Evolutionary conservation across 2,113 vertebrate species (phyloP), one percentile per base, ranked within the genome.

Genomic region (Ciconia maguari): DNA sequence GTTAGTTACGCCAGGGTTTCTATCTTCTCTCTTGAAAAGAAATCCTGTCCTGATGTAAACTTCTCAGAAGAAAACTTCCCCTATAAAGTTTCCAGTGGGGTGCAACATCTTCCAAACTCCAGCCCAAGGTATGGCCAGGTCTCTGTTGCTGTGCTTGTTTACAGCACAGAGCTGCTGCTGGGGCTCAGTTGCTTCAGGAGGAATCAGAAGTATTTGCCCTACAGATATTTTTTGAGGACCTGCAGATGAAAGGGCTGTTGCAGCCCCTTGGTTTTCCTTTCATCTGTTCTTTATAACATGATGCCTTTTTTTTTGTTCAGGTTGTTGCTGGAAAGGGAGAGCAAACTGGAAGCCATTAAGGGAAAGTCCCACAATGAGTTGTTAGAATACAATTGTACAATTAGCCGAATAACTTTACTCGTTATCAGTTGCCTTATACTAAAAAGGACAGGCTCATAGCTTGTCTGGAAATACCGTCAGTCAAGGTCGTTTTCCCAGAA

Each of bases 251-350:
- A 95, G 83, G 64, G 87, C 57, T 6, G 24, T 84, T 62, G 9
- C 57, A 84, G 49, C 70, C 81, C 64, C 83, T 91, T 20, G 13
- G 49, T 92, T 96, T 96, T 95, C 94, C 93, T 97, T 96, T 97
- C 89, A 95, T 93, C 96, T 91, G 18, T 25, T 34, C 46, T 60
- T 55, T 12, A 51, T 21, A 60, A 15, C 8, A 6, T 6, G 34
- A 2, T 57, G 68, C 83, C 87, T 93, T 82, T 38, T 38, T 76
- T 49, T 82, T 58, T 94, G 68, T 92, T 92, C 69, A 36, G 3
- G 2, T 19, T 34, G 42, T 61, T 89, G 22, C 83, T 93, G 72
- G 46, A 52, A 58, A 62, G 60, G 44, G 55, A 89, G 66, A 95
- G 69, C 80, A 66, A 94, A 38, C 92, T 96, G 96, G 27, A 58